phyloP scores from a whole-genome alignment of 2,113 vertebrate genomes.

The Misgurnus mizolepis region DNA sequence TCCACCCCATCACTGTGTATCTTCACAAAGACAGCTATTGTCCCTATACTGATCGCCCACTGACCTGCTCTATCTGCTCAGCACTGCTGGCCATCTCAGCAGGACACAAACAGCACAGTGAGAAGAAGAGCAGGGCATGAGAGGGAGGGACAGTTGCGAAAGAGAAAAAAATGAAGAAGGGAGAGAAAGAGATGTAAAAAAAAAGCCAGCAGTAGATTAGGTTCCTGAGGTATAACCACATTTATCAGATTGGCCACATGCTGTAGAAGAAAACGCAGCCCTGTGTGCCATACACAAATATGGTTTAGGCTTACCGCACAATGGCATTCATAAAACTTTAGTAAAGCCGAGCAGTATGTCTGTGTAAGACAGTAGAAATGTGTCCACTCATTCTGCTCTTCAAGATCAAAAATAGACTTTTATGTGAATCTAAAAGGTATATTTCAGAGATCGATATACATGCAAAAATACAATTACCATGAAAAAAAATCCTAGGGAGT shows the following conservation, averaged over 20 bases:
- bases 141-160: slow-evolving; percentile 35
- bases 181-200: background rate
- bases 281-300: slow-evolving; percentile 25
- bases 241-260: slow-evolving; percentile 58
- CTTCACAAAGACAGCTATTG: slow-evolving; percentile 71
- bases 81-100: slow-evolving; percentile 59
- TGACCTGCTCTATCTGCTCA: slow-evolving; percentile 62
- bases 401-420: too few relatives aligned
- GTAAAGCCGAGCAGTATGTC: too few relatives aligned
- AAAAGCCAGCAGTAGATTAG: slow-evolving; percentile 54
- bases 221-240: slow-evolving; percentile 9
- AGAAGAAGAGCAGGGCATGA: slow-evolving; percentile 7
- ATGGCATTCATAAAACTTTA: background rate
- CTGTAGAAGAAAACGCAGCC: slow-evolving; percentile 35
- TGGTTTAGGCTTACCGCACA: background rate
- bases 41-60: slow-evolving; percentile 58
- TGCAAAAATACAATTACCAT: too few relatives aligned
- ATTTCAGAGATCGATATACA: too few relatives aligned
- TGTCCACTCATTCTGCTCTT: too few relatives aligned
- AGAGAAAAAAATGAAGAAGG: slow-evolving; percentile 38
- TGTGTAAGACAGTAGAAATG: too few relatives aligned
- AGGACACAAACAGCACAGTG: slow-evolving; percentile 59
- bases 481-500: too few relatives aligned
- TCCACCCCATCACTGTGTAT: slow-evolving; percentile 57
- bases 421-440: too few relatives aligned